A percentile compares a stretch with the other conserved stretches of the same genome.
Conservation (phyloP, 2,888 invertebrate species). For the Petrophora chlorosata region DNA sequence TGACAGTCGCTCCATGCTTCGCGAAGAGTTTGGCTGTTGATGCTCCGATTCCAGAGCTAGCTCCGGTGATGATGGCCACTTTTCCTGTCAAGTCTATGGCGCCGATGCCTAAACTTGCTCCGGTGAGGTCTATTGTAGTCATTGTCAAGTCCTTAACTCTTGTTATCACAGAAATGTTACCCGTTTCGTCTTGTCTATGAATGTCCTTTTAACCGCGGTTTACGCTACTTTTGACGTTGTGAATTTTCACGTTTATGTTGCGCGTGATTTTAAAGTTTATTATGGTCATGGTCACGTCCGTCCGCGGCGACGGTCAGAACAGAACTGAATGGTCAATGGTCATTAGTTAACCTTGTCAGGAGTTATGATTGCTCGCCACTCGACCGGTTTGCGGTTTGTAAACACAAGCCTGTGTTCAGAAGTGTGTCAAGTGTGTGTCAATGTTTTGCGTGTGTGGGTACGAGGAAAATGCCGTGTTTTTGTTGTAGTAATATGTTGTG, state of each 20-base stretch:
- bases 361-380: conserved; percentile 8
- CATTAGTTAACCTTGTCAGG: conserved; percentile 8
- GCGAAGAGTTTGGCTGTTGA: conserved; percentile 62
- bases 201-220: background rate
- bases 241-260: no score
- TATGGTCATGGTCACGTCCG: background rate
- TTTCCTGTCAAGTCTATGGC: conserved; percentile 58
- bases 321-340: conserved; percentile 9
- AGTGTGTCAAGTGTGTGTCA: conserved; percentile 5
- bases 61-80: conserved; percentile 62
- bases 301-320: conserved; percentile 1
- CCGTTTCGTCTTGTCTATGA: no score
- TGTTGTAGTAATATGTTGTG: background rate
- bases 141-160: background rate
- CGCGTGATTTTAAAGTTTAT: no score
- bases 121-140: conserved; percentile 3
- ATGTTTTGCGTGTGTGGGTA: conserved; percentile 9
- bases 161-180: background rate
- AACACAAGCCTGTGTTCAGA: conserved; percentile 5
- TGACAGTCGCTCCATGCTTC: conserved; percentile 50
- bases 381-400: conserved; percentile 22
- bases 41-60: conserved; percentile 67
- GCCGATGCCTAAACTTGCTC: background rate
- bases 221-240: no score
- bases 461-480: conserved; percentile 13